Evolutionary conservation across 2,888 invertebrate genomes (phyloP).

Genomic region (Pteria penguin): DNA sequence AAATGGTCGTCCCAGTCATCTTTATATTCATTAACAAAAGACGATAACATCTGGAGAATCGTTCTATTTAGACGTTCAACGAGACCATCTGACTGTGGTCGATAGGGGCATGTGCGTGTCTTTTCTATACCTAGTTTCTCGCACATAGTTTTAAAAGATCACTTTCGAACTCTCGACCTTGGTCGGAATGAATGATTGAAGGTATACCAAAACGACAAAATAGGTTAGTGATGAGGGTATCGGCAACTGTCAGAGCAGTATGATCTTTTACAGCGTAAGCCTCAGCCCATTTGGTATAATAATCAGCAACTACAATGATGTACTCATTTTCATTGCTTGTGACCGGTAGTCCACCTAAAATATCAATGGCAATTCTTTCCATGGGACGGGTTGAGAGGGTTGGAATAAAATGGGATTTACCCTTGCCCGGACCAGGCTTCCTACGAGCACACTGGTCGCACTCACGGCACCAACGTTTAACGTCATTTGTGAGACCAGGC

Average conservation of each 20-base stretch:
- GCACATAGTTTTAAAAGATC: conserved; percentile 37
- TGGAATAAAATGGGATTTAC: conserved; percentile 25
- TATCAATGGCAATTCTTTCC: conserved; percentile 40
- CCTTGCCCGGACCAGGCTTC: conserved; percentile 16
- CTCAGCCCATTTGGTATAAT: conserved; percentile 40
- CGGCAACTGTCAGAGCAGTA: conserved; percentile 38
- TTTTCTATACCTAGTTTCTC: conserved; percentile 36
- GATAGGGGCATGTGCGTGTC: conserved; percentile 39
- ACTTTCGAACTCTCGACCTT: conserved; percentile 49
- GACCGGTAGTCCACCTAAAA: conserved; percentile 38
- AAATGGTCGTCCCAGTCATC: conserved; percentile 48
- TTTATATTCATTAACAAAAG: conserved; percentile 34
- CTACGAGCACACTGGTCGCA: conserved; percentile 15
- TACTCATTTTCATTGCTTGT: conserved; percentile 30
- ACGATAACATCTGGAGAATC: conserved; percentile 33
- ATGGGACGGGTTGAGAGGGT: conserved; percentile 17
- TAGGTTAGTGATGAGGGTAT: conserved; percentile 32
- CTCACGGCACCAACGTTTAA: conserved; percentile 19
- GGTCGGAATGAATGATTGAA: conserved; percentile 38
- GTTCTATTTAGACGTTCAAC: conserved; percentile 46
- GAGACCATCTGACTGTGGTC: conserved; percentile 44
- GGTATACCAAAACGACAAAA: conserved; percentile 38
- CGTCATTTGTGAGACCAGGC: conserved; percentile 30
- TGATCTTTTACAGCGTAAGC: conserved; percentile 17
- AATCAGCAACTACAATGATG: conserved; percentile 42